These are phyloP conservation scores for Antennarius striatus DNA, from an alignment of 2,113 vertebrate genomes.

Conservation along the genomic window DNA sequence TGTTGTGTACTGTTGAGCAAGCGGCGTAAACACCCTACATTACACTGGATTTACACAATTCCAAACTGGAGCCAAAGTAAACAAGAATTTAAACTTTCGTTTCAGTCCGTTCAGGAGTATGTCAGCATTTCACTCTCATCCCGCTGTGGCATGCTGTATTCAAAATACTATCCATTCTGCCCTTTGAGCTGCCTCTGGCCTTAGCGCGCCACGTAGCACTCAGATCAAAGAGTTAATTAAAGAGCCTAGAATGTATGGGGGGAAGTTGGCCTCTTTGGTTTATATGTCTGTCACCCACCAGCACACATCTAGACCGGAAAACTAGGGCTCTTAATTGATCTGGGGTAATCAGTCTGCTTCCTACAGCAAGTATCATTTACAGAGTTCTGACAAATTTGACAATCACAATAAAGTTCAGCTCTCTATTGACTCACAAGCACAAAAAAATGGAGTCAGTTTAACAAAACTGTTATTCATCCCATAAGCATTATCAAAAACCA, in stretches of 20 bases:
- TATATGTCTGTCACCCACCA: constrained; percentile 63
- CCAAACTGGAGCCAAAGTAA: constrained; percentile 19
- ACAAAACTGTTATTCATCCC: constrained; percentile 5
- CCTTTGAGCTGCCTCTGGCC: constrained; percentile 42
- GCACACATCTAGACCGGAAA: constrained; percentile 59
- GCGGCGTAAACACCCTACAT: background rate
- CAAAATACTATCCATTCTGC: constrained; percentile 35
- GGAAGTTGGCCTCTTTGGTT: constrained; percentile 63
- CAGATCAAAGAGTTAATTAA: constrained; percentile 72
- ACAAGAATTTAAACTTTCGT: constrained; percentile 22
- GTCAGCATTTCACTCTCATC: constrained; percentile 23
- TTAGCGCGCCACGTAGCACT: constrained; percentile 41
- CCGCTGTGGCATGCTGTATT: constrained; percentile 22
- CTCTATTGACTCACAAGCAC: constrained; percentile 4
- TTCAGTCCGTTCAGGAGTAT: constrained; percentile 8
- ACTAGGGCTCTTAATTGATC: constrained; percentile 66
- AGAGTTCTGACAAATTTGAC: constrained; percentile 40
- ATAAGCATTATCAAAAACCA: constrained; percentile 23
- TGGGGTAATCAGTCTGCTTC: constrained; percentile 62
- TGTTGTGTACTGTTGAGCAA: background rate
- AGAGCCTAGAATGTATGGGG: constrained; percentile 56
- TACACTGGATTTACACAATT: background rate
- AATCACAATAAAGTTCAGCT: constrained; percentile 31
- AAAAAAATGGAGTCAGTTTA: constrained; percentile 21
- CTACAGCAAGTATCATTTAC: constrained; percentile 24